A percentile compares a stretch with the other conserved stretches of the same genome.
These are phyloP conservation scores for Proterorhinus semilunaris DNA, from an alignment of 2,113 vertebrate species.

Conservation along the genomic window DNA sequence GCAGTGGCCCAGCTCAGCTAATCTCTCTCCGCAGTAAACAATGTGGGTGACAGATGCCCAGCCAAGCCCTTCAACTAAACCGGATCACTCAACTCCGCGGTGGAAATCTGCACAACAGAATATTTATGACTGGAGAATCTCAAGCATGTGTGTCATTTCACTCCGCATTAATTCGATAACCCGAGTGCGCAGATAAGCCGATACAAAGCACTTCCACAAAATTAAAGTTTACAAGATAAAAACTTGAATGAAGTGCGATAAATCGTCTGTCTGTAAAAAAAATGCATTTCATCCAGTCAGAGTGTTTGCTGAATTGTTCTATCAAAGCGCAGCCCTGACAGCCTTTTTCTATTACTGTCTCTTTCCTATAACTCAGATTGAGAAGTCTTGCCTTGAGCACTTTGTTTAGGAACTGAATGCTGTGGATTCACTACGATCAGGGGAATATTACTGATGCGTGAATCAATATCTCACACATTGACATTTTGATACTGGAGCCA, in stretches of 20 bases:
- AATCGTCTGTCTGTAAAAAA: too few relatives aligned
- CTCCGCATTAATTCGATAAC: neutral
- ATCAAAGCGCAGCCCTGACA: too few relatives aligned
- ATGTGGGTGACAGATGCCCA: conserved; percentile 43
- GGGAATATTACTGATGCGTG: too few relatives aligned
- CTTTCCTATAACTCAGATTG: too few relatives aligned
- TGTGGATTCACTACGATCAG: too few relatives aligned
- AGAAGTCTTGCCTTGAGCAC: too few relatives aligned
- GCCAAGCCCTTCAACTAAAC: conserved; percentile 49
- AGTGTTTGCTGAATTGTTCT: too few relatives aligned
- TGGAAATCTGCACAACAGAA: conserved; percentile 18
- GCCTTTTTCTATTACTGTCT: too few relatives aligned
- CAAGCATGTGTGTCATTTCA: conserved; percentile 22
- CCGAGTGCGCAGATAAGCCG: neutral
- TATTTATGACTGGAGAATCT: neutral
- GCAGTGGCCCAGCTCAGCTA: conserved; percentile 52
- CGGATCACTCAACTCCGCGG: conserved; percentile 10
- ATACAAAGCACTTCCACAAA: neutral
- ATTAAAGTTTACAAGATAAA: conserved; percentile 4
- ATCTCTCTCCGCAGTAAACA: conserved; percentile 65
- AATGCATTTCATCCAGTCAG: too few relatives aligned
- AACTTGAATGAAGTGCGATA: neutral
- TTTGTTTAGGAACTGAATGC: too few relatives aligned
- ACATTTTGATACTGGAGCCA: too few relatives aligned
- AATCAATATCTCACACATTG: too few relatives aligned